These are phyloP conservation scores for Furcifer pardalis DNA, from an alignment of 2,797 vertebrate genomes.

Conservation along the genomic window DNA sequence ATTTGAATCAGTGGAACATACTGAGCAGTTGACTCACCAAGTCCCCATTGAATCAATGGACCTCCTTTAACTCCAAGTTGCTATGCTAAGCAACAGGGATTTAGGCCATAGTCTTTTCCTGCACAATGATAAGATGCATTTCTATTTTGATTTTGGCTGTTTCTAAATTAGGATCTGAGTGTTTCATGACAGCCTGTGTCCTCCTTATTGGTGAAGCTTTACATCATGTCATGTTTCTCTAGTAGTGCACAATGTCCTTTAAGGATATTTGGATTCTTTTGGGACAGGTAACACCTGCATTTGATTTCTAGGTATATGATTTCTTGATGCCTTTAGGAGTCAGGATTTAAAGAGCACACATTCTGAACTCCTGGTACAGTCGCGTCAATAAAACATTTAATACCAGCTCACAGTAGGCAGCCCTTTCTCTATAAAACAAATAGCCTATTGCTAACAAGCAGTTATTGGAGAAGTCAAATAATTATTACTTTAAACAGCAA, in stretches of 20 bases:
- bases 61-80: too few relatives aligned
- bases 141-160: background rate
- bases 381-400: background rate
- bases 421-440: background rate
- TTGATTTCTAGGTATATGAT: background rate
- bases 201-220: background rate
- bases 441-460: background rate
- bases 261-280: background rate
- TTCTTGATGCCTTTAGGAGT: background rate
- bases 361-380: fast-evolving
- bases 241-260: background rate
- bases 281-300: background rate
- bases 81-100: background rate
- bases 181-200: background rate
- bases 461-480: slow-evolving; percentile 30
- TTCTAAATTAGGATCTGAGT: background rate
- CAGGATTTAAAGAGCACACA: background rate
- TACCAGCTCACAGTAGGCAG: slow-evolving; percentile 4
- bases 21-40: too few relatives aligned
- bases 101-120: background rate
- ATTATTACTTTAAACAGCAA: background rate
- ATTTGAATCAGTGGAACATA: too few relatives aligned
- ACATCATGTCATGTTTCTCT: background rate
- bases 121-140: background rate
- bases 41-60: too few relatives aligned